Evolutionary conservation across 1,140 invertebrate genomes (phyloP).

Genomic region (Papilio helenus): DNA sequence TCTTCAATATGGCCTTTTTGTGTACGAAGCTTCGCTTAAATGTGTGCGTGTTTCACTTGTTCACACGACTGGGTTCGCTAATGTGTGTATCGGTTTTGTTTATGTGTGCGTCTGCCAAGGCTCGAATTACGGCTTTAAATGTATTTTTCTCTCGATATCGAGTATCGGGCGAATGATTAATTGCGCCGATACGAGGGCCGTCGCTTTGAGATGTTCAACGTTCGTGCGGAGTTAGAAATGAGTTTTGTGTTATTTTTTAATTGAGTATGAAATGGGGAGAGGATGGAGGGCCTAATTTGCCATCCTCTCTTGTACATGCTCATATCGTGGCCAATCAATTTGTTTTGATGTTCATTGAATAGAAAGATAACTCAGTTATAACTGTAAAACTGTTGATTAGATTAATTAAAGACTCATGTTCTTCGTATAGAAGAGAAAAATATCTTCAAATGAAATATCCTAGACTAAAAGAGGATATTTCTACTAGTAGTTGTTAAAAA

Average conservation of each 20-base stretch:
- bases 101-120: conserved; percentile 45
- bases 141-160: conserved; percentile 44
- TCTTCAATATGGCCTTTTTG: conserved; percentile 41
- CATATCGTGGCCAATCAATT: conserved; percentile 4
- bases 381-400: background rate
- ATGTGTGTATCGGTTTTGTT: background rate
- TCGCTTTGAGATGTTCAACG: conserved; percentile 36
- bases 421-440: background rate
- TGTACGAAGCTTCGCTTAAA: conserved; percentile 38
- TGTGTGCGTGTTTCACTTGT: conserved; percentile 21
- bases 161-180: conserved; percentile 46
- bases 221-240: conserved; percentile 38
- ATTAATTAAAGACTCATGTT: background rate
- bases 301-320: background rate
- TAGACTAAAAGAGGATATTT: too few relatives aligned
- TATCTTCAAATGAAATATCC: background rate
- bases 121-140: conserved; percentile 46
- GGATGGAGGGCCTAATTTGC: conserved; percentile 26
- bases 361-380: background rate
- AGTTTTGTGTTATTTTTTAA: conserved; percentile 39
- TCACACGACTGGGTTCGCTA: background rate
- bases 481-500: too few relatives aligned
- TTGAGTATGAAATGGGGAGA: conserved; percentile 35
- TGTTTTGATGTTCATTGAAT: conserved; percentile 10
- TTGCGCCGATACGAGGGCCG: conserved; percentile 37